Evolutionary conservation across 2,888 invertebrate species (phyloP), one percentile per base, ranked within the genome.

Genomic region (Heliconius cydno): DNA sequence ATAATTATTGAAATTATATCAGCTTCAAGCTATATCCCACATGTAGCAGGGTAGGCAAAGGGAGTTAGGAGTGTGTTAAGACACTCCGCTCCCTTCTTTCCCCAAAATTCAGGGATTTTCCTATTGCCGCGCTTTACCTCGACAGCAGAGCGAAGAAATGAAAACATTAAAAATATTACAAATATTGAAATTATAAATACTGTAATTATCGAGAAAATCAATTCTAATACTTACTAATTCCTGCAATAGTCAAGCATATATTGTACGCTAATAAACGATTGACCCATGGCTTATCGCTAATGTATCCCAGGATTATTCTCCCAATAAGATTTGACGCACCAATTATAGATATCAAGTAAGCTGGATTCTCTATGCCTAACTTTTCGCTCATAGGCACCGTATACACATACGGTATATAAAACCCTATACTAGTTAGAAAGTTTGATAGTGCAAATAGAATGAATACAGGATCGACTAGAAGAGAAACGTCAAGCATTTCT

Each of bases 381-480:
- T 96, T 94, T 81, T 97, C 95, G 19, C 97, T 97, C 93, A 97
- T 96, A 73, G 97, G 96, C 85, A 97, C 97, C 81, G 98, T 96
- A 88, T 98, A 99, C 77, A 98, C 97, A 89, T 98, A 98, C 60
- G 99, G 99, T 88, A 99, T 96, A 91, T 98, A 98, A 95, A 98
- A 99, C 81, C 99, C 99, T 88, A 99, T 97, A 89, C 98, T 99
- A 68, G 98, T 98, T 88, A 98, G 97, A 90, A 99, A 98, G 93
- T 99, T 99, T 65, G 99, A 99, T 78, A 98, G 86, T 22, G 97
- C 97, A 91, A 99, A 99, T 81, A 99, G 93, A 83, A 99, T 95
- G 91, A 99, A 99, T 83, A 99, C 95, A 46, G 97, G 96, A 91
- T 99, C 98, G 85, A 96, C 96, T 80, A 99, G 96, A 74, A 99